Conservation (phyloP, 2,113 vertebrate genomes). For the Callipepla californica region DNA sequence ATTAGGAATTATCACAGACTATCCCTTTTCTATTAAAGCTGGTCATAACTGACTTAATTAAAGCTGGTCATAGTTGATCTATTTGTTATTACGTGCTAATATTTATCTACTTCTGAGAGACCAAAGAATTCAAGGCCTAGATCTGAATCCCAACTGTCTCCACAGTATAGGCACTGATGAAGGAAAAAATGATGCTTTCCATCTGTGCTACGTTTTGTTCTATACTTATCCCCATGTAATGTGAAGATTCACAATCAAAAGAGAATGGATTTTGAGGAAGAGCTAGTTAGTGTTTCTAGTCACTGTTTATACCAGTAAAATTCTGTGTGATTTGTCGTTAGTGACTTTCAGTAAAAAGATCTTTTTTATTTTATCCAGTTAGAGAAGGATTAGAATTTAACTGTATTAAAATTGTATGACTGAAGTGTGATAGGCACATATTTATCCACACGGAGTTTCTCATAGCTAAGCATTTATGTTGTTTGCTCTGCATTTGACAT, state of each 20-base stretch:
- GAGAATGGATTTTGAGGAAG: slow-evolving; percentile 26
- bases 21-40: slow-evolving; percentile 71
- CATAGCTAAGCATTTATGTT: slow-evolving; percentile 63
- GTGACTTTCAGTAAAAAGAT: not conserved
- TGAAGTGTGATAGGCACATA: slow-evolving; percentile 15
- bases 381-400: slow-evolving; percentile 12
- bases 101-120: slow-evolving; percentile 48
- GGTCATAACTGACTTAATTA: slow-evolving; percentile 74
- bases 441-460: slow-evolving; percentile 52
- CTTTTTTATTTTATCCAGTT: not conserved
- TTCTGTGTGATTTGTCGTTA: not conserved
- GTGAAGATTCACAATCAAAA: slow-evolving; percentile 46
- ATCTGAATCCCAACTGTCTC: slow-evolving; percentile 59
- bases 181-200: slow-evolving; percentile 24
- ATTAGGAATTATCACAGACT: slow-evolving; percentile 54
- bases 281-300: not conserved
- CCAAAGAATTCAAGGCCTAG: slow-evolving; percentile 43
- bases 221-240: slow-evolving; percentile 44
- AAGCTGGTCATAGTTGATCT: slow-evolving; percentile 71
- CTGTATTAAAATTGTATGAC: slow-evolving; percentile 57
- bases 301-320: not conserved
- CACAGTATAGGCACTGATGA: slow-evolving; percentile 27
- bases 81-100: slow-evolving; percentile 76
- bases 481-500: slow-evolving; percentile 49
- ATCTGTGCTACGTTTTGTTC: slow-evolving; percentile 14